These are phyloP conservation scores for Tetragonula carbonaria DNA, from an alignment of 2,888 invertebrate genomes.

Conservation along the genomic window DNA sequence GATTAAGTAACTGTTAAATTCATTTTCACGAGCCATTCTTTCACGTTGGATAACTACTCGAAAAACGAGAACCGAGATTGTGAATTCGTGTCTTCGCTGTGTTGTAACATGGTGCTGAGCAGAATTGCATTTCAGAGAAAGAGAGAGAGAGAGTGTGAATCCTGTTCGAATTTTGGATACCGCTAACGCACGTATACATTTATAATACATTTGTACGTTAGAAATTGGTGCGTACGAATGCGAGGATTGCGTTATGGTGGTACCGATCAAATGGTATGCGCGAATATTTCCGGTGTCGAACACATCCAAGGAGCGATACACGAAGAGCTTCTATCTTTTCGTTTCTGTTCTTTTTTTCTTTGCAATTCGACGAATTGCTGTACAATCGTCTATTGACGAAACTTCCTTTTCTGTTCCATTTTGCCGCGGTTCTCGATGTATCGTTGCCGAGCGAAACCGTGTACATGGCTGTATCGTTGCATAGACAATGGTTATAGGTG, in stretches of 20 bases:
- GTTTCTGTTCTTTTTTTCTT: not conserved
- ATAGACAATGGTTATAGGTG: slow-evolving; percentile 30
- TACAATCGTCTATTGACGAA: slow-evolving; percentile 21
- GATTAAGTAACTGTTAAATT: not conserved
- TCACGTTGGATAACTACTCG: not conserved
- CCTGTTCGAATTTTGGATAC: not conserved
- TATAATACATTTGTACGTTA: not conserved
- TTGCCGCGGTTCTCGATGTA: not conserved
- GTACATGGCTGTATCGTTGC: slow-evolving; percentile 36
- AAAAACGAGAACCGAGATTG: too few relatives aligned
- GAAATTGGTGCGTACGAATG: not conserved
- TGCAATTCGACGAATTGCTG: slow-evolving; percentile 22
- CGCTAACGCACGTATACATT: not conserved
- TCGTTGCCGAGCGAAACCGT: not conserved
- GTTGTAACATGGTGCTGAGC: not conserved
- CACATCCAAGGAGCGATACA: not conserved
- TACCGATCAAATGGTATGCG: too few relatives aligned
- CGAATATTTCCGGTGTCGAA: not conserved
- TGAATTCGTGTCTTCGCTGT: too few relatives aligned
- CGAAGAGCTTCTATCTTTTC: not conserved
- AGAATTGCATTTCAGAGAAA: too few relatives aligned
- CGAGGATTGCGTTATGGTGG: not conserved
- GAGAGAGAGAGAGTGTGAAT: not conserved
- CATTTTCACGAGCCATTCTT: not conserved
- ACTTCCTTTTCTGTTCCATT: not conserved